Evolutionary conservation across 2,888 invertebrate species (phyloP), one percentile per base, ranked within the genome.

Genomic region (Vanessa cardui): DNA sequence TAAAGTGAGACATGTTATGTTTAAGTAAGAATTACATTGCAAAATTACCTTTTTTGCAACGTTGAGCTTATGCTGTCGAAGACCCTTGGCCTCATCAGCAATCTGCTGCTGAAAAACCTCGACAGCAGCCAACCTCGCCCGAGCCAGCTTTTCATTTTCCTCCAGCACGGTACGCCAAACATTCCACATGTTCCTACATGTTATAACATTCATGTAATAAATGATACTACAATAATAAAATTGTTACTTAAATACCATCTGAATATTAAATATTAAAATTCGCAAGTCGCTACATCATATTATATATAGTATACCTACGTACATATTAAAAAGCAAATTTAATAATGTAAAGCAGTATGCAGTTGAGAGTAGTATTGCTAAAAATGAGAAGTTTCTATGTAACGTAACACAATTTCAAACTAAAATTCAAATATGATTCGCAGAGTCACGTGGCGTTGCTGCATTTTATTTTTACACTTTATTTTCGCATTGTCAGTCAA

Each of bases 101-200:
- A 99, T 98, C 89, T 98, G 97, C 88, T 98, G 97, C 83, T 98
- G 97, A 87, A 98, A 98, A 21, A 98, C 97, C 89, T 99, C 99
- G 46, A 98, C 97, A 0, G 98, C 99, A 0, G 98, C 98, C 64
- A 99, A 93, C 58, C 98, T 94, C 20, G 98, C 97, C 72, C 97
- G 95, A 16, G 98, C 98, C 77, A 98, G 89, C 85, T 98, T 97
- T 84, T 99, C 98, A 83, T 98, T 98, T 89, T 99, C 99, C 84
- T 99, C 98, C 78, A 99, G 92, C 3, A 99, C 97, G 0, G 97
- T 97, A 74, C 98, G 95, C 99, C 99, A 99, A n/a, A 99, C 98
- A 82, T 97, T 97, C 97, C 98, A 98, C 95, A 98, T 97, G 84
- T 98, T 98, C 97, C 99, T 99, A 58, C n/a, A n/a, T n/a, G 12